A percentile compares a stretch with the other conserved stretches of the same genome.
Evolutionary conservation across 2,888 invertebrate genomes (phyloP).

Genomic region (Papilio demoleus): DNA sequence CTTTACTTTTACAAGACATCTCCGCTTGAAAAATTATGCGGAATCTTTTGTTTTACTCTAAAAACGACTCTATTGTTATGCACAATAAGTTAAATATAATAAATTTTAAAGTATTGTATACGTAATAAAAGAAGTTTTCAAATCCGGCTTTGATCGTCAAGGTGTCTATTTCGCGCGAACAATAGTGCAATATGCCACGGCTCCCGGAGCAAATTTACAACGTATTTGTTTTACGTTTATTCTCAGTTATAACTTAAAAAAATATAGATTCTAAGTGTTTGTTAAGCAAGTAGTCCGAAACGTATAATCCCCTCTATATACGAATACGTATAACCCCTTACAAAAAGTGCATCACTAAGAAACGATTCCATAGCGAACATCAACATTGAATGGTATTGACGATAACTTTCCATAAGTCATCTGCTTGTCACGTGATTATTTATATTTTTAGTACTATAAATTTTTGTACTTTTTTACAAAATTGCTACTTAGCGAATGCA

Average conservation of each 20-base stretch:
- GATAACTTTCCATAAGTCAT: too few relatives aligned
- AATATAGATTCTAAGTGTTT: not conserved
- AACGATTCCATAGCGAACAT: too few relatives aligned
- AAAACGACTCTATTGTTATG: slow-evolving; percentile 4
- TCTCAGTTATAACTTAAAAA: not conserved
- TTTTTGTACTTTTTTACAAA: too few relatives aligned
- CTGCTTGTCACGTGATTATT: too few relatives aligned
- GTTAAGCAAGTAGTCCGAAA: too few relatives aligned
- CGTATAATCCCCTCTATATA: too few relatives aligned
- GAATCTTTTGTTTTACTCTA: not conserved
- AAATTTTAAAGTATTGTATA: not conserved
- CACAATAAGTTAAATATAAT: not conserved
- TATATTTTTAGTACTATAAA: too few relatives aligned
- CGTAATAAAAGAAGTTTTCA: slow-evolving; percentile 23
- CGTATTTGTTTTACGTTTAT: slow-evolving; percentile 8
- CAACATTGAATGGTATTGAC: too few relatives aligned
- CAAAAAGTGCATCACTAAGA: too few relatives aligned
- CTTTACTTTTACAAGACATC: too few relatives aligned
- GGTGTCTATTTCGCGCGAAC: slow-evolving; percentile 35
- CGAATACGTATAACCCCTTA: too few relatives aligned
- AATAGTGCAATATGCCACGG: slow-evolving; percentile 34
- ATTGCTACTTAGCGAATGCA: too few relatives aligned
- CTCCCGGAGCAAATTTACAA: slow-evolving; percentile 34
- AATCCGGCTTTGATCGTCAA: slow-evolving; percentile 35
- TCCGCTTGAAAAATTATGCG: not conserved